Evolutionary conservation across 1,140 invertebrate species (phyloP), one percentile per base, ranked within the genome.

Genomic region (Drosophila pallidifrons): DNA sequence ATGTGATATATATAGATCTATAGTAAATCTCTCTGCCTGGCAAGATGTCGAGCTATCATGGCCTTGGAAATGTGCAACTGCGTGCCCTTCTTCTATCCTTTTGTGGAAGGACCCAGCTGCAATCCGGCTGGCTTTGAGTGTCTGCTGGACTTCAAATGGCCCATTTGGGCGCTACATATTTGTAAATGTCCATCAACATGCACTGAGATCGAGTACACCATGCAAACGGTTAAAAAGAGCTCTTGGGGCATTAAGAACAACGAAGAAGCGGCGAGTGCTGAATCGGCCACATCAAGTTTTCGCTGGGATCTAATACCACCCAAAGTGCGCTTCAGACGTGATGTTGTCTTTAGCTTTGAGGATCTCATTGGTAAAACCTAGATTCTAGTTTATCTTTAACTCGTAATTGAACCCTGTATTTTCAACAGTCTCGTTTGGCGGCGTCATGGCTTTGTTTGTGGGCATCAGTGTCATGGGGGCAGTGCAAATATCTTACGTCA

Each of bases 321-420:
- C 1, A 93, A 93, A 45, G 82, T 93, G 1, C 77, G 92, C 1
- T 74, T 93, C 30, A 75, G 92, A 7, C 72, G 92, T 2, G 93
- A 93, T 72, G 87, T 93, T 7, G 79, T 93, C 0, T 93, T 93
- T 28, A 92, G 93, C 38, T 92, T 93, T 67, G 93, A 92, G 47
- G 92, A 93, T 75, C 78, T 93, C 11, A 75, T 92, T 8, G 91
- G 91, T 91, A 49, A 47, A 63, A 15, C 5, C 5, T 20, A 49
- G 32, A 3, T 15, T 8, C 8, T 5, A n/a, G 16, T 4, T 8
- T 2, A 45, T 0, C 15, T 4, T 8, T 52, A 5, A 6, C 6
- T 10, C 1, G 2, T 10, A 38, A 1, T 25, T 28, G 7, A 52
- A n/a, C 11, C 41, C 1, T 51, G 4, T 2, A 49, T 32, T 8